Base-by-base conservation (phyloP, 2,797 vertebrate genomes). In the Hoplostethus atlanticus region DNA sequence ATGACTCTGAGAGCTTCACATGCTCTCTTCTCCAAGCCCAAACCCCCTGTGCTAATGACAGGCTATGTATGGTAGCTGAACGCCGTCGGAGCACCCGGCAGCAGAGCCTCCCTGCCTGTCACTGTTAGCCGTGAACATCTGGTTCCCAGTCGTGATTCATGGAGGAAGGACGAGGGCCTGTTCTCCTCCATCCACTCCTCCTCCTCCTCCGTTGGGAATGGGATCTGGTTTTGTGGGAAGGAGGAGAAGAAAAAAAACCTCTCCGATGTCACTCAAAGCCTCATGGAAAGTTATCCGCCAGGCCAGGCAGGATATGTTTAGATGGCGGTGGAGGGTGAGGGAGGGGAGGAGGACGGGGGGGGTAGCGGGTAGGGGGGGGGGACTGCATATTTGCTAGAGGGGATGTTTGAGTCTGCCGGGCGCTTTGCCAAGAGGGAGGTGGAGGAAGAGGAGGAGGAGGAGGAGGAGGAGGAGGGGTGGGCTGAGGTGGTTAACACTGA, bases 91-190 rank as follows among this genome's bases (percentile, higher is more conserved):
- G 34, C 34, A 4, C 34, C 31, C 90, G 93, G 59, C 28, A 9
- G 51, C 67, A 52, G 53, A 30, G 21, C 60, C 70, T 80, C 63
- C 56, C 15, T 31, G 56, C 80, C 80, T 66, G 73, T 84, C 84
- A 79, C 59, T 80, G 84, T 87, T 83, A 87, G 89, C 91, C 76
- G 84, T 89, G 89, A 94, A 95, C 95, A 95, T 96, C 95, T 96
- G 95, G 95, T 95, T 92, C 94, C 95, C 93, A 94, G 94, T 93
- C 94, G 94, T 94, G 93, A 93, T 91, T 86, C 92, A 94, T 94
- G 92, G 93, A 94, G 93, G 94, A 94, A 91, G 91, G 93, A 90
- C 53, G 5, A 77, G 87, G 92, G 87, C 31, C 4, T 28, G 8
- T 47, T 40, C 53, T 44, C 21, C 46, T 60, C 17, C 50, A 21